Evolutionary conservation across 2,888 invertebrate species (phyloP).

Genomic region (Drosophila atripex): DNA sequence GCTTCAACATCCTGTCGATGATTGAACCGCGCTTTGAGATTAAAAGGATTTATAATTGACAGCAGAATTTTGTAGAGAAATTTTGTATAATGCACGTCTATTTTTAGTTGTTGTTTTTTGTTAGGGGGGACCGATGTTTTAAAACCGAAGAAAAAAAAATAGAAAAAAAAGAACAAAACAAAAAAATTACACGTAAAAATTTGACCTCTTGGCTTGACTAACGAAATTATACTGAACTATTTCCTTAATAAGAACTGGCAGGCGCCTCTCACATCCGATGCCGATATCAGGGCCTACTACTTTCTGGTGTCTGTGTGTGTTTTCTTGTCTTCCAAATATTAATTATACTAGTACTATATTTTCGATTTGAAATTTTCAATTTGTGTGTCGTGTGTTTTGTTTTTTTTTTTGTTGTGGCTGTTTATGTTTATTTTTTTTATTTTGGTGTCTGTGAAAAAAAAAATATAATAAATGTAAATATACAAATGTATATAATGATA

Average conservation of each 20-base stretch:
- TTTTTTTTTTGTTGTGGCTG: no score
- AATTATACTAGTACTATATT: no score
- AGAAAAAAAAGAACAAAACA: neutral
- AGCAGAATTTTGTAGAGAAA: neutral
- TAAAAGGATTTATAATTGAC: neutral
- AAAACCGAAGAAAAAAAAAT: neutral
- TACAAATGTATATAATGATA: neutral
- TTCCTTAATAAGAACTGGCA: neutral
- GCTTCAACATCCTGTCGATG: neutral
- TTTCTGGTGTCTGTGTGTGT: no score
- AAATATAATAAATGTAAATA: neutral
- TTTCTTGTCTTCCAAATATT: no score
- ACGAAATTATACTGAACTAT: neutral
- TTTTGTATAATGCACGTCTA: neutral
- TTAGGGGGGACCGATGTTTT: neutral
- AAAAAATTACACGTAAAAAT: constrained; percentile 2
- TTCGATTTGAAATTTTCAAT: no score
- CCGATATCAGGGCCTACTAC: neutral
- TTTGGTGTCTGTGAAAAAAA: neutral
- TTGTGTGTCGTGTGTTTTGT: no score
- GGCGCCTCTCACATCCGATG: neutral
- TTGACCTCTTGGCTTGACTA: neutral
- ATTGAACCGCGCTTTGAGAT: neutral
- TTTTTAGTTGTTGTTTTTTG: neutral
- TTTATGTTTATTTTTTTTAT: no score